A percentile compares a stretch with the other conserved stretches of the same genome.
Conservation (phyloP, 2,888 invertebrate genomes). For the Perizoma affinitatum region DNA sequence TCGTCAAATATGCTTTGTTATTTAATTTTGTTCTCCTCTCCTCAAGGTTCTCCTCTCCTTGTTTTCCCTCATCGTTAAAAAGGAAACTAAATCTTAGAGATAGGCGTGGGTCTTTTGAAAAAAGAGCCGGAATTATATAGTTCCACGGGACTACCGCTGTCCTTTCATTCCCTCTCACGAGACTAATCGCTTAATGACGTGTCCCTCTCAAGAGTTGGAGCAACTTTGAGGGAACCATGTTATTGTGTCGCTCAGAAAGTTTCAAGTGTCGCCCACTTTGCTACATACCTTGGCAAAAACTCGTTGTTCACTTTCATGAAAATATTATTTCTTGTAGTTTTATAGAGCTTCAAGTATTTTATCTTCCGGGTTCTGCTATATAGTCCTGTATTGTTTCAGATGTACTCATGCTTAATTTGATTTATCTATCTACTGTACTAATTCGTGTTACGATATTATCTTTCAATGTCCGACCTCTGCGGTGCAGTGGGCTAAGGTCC, state of each 20-base stretch:
- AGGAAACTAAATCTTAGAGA: no score
- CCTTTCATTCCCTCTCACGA: constrained; percentile 3
- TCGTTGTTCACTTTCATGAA: constrained; percentile 25
- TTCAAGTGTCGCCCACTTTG: constrained; percentile 32
- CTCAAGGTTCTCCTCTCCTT: no score
- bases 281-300: constrained; percentile 31
- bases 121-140: background rate
- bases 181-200: constrained; percentile 18
- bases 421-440: constrained; percentile 6
- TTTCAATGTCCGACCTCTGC: no score
- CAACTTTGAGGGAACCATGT: constrained; percentile 25
- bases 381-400: constrained; percentile 13
- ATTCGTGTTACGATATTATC: constrained; percentile 28
- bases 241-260: constrained; percentile 33
- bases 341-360: constrained; percentile 23
- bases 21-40: no score
- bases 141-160: background rate
- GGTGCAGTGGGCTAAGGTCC: no score
- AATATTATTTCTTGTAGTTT: constrained; percentile 26
- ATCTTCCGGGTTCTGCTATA: constrained; percentile 17
- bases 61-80: no score
- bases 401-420: constrained; percentile 4
- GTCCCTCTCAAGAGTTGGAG: constrained; percentile 17
- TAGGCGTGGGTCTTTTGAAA: no score
- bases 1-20: no score